Conservation (phyloP, 2,797 vertebrate species). For the Threskiornis aethiopicus region DNA sequence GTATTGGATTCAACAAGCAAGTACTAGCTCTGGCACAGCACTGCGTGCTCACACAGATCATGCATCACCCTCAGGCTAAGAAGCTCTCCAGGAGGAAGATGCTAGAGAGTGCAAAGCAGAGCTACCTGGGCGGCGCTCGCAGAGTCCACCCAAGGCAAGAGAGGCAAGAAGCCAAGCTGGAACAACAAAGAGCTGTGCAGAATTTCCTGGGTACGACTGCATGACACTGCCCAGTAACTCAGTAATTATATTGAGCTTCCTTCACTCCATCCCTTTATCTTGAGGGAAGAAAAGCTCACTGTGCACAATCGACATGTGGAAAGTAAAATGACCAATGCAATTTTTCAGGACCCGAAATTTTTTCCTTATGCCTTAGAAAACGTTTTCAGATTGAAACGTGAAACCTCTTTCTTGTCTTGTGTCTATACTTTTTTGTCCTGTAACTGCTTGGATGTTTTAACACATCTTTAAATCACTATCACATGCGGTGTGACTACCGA, state of each 20-base stretch:
- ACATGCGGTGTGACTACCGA: neutral
- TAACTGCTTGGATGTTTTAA: neutral
- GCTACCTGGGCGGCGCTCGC: fast-evolving
- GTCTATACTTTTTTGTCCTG: neutral
- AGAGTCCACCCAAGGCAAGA: neutral
- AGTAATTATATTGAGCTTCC: neutral
- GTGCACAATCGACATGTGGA: neutral
- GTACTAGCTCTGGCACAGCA: neutral
- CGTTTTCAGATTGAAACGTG: neutral
- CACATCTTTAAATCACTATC: neutral
- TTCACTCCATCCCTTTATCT: neutral
- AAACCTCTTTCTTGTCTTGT: neutral
- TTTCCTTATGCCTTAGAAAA: neutral
- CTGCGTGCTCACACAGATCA: neutral
- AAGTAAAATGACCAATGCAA: neutral
- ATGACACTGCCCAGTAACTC: neutral
- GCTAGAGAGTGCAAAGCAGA: neutral
- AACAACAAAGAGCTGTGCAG: neutral
- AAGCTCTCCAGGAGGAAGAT: neutral
- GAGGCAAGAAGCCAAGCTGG: neutral
- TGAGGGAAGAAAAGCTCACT: neutral
- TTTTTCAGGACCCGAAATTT: neutral
- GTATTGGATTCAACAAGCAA: neutral
- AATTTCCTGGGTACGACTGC: neutral
- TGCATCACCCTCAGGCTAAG: neutral